phyloP scores from a whole-genome alignment of 92 coral and sea anemone genomes.

The Bergia puertoricense region DNA sequence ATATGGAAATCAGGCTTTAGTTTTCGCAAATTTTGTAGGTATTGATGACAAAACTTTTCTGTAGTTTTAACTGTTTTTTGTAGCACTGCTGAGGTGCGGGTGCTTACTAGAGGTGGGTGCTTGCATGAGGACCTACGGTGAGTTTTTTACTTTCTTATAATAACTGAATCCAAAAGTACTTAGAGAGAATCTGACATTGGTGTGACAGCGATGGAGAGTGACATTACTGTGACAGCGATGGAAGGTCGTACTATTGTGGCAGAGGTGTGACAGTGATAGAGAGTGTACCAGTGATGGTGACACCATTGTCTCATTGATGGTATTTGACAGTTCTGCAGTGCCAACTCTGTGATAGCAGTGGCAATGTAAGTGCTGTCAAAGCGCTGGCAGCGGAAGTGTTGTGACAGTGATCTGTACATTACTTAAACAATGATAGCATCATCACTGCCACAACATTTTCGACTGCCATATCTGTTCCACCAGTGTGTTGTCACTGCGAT shows the following conservation, averaged over 20 bases:
- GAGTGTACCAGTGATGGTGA: not conserved
- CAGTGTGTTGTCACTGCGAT: not conserved
- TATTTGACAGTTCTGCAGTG: not conserved
- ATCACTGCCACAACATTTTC: not conserved
- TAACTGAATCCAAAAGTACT: not conserved
- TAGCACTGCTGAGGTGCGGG: slow-evolving; percentile 73
- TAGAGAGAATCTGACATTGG: not conserved
- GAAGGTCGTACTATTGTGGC: not conserved
- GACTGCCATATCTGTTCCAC: not conserved
- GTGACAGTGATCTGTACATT: no score
- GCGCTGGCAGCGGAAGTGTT: no score
- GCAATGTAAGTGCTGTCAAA: no score
- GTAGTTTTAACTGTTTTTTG: slow-evolving; percentile 16
- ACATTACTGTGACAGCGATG: not conserved
- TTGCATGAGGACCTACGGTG: slow-evolving; percentile 81
- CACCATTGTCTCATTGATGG: not conserved
- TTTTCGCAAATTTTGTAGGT: not conserved
- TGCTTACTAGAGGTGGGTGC: slow-evolving; percentile 91
- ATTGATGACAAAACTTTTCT: not conserved
- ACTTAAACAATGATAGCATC: not conserved
- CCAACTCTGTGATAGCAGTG: not conserved
- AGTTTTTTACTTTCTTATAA: slow-evolving; percentile 42
- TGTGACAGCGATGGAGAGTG: not conserved
- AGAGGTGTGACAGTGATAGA: no score
- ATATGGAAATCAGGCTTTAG: no score